A percentile compares a stretch with the other conserved stretches of the same genome.
Conservation (phyloP, 2,797 vertebrate genomes). For the Girardinus metallicus region DNA sequence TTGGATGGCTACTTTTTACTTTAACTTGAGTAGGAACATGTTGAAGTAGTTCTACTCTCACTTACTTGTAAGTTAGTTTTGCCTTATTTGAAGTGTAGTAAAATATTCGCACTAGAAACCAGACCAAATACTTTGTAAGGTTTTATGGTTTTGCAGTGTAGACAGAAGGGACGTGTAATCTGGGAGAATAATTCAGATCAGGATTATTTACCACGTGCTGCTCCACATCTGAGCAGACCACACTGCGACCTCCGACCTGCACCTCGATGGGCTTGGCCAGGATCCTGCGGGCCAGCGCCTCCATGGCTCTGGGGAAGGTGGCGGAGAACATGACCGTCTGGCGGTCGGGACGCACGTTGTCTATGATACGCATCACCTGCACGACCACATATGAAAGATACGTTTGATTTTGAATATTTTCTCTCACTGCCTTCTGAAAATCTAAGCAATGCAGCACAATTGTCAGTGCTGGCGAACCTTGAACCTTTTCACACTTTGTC, state of each 20-base stretch:
- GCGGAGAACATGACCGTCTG: conserved; percentile 99
- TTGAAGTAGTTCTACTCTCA: too few relatives aligned
- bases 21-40: too few relatives aligned
- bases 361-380: conserved; percentile 98
- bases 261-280: conserved; percentile 94
- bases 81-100: too few relatives aligned
- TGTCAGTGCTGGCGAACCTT: background rate
- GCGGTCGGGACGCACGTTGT: conserved; percentile 95
- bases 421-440: background rate
- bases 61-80: too few relatives aligned
- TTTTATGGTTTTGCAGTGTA: too few relatives aligned
- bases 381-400: background rate
- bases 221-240: conserved; percentile 98
- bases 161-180: background rate
- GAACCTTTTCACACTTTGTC: background rate
- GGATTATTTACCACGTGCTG: conserved; percentile 88
- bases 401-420: background rate
- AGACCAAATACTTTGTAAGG: too few relatives aligned
- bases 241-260: conserved; percentile 96
- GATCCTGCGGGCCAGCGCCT: conserved; percentile 95
- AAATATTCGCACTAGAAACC: too few relatives aligned
- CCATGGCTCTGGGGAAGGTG: conserved; percentile 98
- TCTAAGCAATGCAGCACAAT: background rate
- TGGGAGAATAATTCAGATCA: background rate
- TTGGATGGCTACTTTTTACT: too few relatives aligned